These are phyloP conservation scores for Cryptocephalus primarius DNA, from an alignment of 2,888 invertebrate species.

Conservation along the genomic window DNA sequence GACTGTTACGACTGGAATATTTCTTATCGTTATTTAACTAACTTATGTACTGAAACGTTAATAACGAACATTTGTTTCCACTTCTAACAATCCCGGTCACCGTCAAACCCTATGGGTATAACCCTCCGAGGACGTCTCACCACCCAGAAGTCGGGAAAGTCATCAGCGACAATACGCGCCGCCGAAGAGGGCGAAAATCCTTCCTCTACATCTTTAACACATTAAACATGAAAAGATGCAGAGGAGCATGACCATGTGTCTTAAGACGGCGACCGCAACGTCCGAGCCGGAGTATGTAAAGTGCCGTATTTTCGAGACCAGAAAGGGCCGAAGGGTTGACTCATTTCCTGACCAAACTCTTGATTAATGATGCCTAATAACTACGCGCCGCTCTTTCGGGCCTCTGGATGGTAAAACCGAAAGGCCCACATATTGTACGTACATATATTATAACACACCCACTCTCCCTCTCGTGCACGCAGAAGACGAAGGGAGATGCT, in stretches of 20 bases:
- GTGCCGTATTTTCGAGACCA: slow-evolving; percentile 22
- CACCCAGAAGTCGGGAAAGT: slow-evolving; percentile 21
- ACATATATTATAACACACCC: too few relatives aligned
- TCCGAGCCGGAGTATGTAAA: slow-evolving; percentile 29
- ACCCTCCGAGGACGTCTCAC: slow-evolving; percentile 4
- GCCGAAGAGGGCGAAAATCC: slow-evolving; percentile 2
- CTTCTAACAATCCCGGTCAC: too few relatives aligned
- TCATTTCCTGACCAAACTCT: slow-evolving; percentile 39
- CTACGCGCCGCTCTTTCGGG: slow-evolving; percentile 8
- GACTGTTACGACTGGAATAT: too few relatives aligned
- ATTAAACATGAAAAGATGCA: slow-evolving; percentile 26
- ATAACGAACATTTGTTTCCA: too few relatives aligned
- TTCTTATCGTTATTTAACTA: too few relatives aligned
- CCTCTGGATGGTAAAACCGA: neutral
- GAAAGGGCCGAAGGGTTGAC: slow-evolving; percentile 39
- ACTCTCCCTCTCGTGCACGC: too few relatives aligned
- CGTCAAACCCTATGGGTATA: neutral
- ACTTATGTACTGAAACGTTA: too few relatives aligned
- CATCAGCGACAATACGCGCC: slow-evolving; percentile 14
- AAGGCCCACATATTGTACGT: too few relatives aligned
- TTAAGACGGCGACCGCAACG: slow-evolving; percentile 28
- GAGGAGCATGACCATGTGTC: slow-evolving; percentile 26
- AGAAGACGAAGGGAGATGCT: slow-evolving; percentile 18
- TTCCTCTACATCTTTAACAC: slow-evolving; percentile 22
- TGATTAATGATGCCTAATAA: slow-evolving; percentile 41